Evolutionary conservation across 1,140 invertebrate species (phyloP).

Genomic region (Drosophila funebris): DNA sequence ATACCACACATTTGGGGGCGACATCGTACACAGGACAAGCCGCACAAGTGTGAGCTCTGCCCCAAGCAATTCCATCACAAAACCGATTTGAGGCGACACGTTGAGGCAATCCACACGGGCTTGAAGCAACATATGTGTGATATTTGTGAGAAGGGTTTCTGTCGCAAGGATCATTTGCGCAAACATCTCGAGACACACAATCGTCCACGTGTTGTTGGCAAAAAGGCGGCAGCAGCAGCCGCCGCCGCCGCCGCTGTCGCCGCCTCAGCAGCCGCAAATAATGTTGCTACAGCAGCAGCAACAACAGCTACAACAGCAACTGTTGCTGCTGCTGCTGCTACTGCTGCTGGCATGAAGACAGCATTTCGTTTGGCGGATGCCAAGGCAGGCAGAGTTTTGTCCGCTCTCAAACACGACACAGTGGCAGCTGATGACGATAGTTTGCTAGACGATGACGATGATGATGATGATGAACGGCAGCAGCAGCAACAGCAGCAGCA

Average conservation of each 20-base stretch:
- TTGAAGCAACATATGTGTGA: slow-evolving; percentile 92
- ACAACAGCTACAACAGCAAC: background rate
- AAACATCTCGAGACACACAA: slow-evolving; percentile 95
- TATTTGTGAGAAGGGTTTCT: slow-evolving; percentile 94
- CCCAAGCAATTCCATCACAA: slow-evolving; percentile 95
- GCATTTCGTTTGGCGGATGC: background rate
- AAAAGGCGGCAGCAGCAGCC: slow-evolving; percentile 61
- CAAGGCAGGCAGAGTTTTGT: background rate
- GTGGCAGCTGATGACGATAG: slow-evolving; percentile 39
- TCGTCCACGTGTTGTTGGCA: slow-evolving; percentile 76
- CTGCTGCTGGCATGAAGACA: background rate
- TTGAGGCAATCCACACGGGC: slow-evolving; percentile 91
- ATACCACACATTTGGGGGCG: slow-evolving; percentile 89
- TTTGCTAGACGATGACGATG: slow-evolving; percentile 59
- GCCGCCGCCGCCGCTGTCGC: slow-evolving; percentile 18
- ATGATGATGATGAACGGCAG: slow-evolving; percentile 39
- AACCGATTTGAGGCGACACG: slow-evolving; percentile 94
- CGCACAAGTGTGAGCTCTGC: slow-evolving; percentile 94
- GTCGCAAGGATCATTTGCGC: slow-evolving; percentile 96
- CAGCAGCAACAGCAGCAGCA: slow-evolving; percentile 30
- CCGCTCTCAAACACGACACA: slow-evolving; percentile 34
- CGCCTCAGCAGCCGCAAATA: background rate
- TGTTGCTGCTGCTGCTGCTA: background rate
- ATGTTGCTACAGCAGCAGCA: no score
- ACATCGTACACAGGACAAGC: slow-evolving; percentile 91